These are phyloP conservation scores for Oxyteleia sp. DNA, from an alignment of 2,888 invertebrate genomes.

Conservation along the genomic window DNA sequence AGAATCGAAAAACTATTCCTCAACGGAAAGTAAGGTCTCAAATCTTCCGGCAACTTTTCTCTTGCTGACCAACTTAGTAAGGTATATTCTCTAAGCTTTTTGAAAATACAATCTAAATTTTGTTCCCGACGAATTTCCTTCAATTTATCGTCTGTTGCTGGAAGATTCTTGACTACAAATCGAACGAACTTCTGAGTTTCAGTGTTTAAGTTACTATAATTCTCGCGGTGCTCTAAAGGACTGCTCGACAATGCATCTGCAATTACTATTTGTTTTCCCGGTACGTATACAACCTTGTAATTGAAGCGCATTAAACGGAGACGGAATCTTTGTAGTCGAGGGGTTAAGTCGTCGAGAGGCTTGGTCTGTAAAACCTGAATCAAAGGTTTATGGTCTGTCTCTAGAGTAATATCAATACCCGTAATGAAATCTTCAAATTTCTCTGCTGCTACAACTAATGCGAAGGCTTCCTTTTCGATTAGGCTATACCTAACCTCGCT, in stretches of 20 bases:
- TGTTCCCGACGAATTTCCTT: too few relatives aligned
- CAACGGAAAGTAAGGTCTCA: conserved; percentile 56
- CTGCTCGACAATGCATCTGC: too few relatives aligned
- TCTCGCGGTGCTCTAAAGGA: too few relatives aligned
- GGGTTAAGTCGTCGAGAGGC: conserved; percentile 81
- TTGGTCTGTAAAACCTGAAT: conserved; percentile 82
- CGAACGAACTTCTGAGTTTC: conserved; percentile 20
- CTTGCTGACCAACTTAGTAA: conserved; percentile 58
- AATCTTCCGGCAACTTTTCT: conserved; percentile 25
- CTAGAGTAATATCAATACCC: conserved; percentile 78
- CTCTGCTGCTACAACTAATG: conserved; percentile 80
- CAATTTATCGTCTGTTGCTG: conserved; percentile 42
- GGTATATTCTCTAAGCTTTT: conserved; percentile 53
- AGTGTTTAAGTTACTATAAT: too few relatives aligned
- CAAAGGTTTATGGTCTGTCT: conserved; percentile 85
- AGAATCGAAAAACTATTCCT: conserved; percentile 62
- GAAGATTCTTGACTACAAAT: conserved; percentile 52
- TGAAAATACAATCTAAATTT: too few relatives aligned
- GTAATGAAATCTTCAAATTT: conserved; percentile 81
- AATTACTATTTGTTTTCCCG: conserved; percentile 79
- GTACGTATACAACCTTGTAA: conserved; percentile 78
- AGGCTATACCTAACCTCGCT: conserved; percentile 83
- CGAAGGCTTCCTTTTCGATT: conserved; percentile 85
- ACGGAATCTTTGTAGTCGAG: conserved; percentile 83
- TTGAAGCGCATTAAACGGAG: conserved; percentile 79